Evolutionary conservation across 2,113 vertebrate species (phyloP).

Genomic region (Puffinus mauretanicus): DNA sequence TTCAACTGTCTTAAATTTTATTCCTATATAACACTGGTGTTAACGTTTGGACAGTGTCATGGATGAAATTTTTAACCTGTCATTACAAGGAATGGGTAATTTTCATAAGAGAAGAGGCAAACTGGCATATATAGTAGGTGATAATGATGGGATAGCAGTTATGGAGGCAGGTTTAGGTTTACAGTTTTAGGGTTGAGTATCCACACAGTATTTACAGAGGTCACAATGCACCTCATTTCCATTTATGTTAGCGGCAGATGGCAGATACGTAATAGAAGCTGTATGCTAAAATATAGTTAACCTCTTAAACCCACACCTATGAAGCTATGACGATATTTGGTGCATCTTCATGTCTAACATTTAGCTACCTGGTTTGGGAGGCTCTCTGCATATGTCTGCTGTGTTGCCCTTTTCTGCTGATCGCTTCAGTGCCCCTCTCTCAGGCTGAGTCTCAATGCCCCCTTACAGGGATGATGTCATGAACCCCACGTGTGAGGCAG

Average conservation of each 20-base stretch:
- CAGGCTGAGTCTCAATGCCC: not conserved
- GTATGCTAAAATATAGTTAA: not conserved
- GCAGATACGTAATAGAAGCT: accelerated
- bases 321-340: accelerated
- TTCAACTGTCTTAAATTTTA: not conserved
- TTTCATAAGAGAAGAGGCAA: not conserved
- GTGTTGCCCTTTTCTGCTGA: not conserved
- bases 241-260: not conserved
- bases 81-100: not conserved
- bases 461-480: too few relatives aligned
- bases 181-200: not conserved
- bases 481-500: not conserved
- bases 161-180: not conserved
- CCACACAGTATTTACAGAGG: not conserved
- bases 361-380: not conserved
- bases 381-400: not conserved
- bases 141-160: not conserved
- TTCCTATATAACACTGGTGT: not conserved
- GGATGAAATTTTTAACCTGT: not conserved
- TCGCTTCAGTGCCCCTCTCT: not conserved
- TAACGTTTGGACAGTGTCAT: not conserved
- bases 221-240: not conserved
- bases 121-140: not conserved
- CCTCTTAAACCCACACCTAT: not conserved
- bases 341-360: not conserved